These are phyloP conservation scores for Choloepus hoffmanni DNA, from an alignment of 2,113 vertebrate genomes.

Conservation along the genomic window DNA sequence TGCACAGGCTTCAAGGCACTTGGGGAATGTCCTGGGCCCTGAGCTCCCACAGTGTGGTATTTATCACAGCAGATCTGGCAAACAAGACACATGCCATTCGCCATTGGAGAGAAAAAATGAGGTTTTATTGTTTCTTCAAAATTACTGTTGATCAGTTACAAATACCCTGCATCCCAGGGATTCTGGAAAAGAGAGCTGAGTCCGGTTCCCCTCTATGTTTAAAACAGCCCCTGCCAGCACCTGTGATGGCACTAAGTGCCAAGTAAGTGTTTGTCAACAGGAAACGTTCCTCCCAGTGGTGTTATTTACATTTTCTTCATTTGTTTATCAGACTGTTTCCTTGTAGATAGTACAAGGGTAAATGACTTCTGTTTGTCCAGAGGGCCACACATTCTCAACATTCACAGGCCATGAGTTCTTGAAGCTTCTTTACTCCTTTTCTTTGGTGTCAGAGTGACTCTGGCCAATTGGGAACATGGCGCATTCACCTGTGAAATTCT, in stretches of 20 bases:
- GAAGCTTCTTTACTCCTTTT: not conserved
- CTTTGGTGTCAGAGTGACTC: too few species aligned
- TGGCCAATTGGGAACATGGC: not conserved
- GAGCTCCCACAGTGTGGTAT: too few species aligned
- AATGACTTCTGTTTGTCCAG: not conserved
- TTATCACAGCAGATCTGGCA: too few species aligned
- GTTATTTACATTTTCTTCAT: not conserved
- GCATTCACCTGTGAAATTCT: rapidly evolving
- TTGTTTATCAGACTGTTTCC: constrained; percentile 27
- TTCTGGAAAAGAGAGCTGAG: not conserved
- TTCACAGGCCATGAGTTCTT: not conserved
- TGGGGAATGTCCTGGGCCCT: too few species aligned
- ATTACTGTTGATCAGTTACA: not conserved
- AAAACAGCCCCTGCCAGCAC: not conserved
- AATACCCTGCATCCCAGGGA: rapidly evolving
- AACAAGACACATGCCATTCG: too few species aligned
- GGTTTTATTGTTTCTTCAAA: not conserved
- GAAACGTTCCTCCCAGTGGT: not conserved
- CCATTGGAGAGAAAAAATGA: not conserved
- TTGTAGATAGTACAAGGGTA: not conserved
- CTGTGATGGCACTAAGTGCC: rapidly evolving
- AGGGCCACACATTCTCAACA: not conserved
- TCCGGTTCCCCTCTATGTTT: not conserved
- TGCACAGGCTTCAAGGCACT: too few species aligned
- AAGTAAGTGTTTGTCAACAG: not conserved